These are phyloP conservation scores for Phalacrocorax carbo DNA, from an alignment of 2,113 vertebrate genomes.

Conservation along the genomic window DNA sequence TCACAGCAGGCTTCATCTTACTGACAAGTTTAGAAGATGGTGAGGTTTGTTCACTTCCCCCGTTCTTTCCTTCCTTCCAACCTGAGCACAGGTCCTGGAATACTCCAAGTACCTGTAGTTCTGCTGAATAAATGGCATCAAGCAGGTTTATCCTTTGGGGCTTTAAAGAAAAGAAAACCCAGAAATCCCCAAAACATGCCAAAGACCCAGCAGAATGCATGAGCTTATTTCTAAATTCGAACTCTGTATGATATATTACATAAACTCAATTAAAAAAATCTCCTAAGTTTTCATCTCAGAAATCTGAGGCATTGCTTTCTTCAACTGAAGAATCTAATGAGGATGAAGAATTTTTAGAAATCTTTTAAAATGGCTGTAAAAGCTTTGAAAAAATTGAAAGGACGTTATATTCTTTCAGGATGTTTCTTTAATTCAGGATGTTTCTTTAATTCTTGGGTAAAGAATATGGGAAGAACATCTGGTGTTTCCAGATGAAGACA, in stretches of 20 bases:
- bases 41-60: background rate
- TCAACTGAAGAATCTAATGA: background rate
- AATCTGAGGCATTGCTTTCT: background rate
- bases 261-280: background rate
- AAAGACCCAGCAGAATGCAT: background rate
- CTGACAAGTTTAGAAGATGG: background rate
- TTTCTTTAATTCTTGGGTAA: background rate
- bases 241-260: background rate
- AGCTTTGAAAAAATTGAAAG: background rate
- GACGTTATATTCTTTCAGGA: background rate
- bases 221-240: background rate
- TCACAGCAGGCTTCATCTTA: background rate
- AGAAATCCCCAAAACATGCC: background rate
- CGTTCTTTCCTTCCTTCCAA: background rate
- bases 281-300: background rate
- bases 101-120: background rate
- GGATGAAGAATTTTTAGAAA: background rate
- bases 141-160: background rate
- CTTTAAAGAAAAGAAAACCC: background rate
- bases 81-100: background rate
- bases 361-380: background rate
- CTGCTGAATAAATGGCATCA: background rate
- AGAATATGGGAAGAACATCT: background rate
- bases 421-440: background rate
- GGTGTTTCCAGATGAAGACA: constrained; percentile 19